These are phyloP conservation scores for Phalacrocorax brasilianus DNA, from an alignment of 2,113 vertebrate species.

Conservation along the genomic window DNA sequence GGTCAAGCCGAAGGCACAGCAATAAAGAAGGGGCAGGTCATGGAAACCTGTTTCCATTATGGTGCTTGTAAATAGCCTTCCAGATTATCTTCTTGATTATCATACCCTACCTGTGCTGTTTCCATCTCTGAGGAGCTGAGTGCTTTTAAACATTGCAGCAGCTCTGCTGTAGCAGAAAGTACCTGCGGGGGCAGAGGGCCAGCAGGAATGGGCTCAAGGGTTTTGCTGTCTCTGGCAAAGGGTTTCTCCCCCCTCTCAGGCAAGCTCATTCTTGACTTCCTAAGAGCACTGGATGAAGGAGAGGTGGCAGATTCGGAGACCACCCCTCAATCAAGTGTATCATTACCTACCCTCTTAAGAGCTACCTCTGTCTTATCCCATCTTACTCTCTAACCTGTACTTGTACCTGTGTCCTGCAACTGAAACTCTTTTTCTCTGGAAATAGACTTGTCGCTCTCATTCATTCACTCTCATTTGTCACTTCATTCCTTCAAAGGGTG, in stretches of 20 bases:
- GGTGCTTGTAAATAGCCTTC: not conserved
- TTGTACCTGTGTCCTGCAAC: not conserved
- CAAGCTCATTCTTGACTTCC: not conserved
- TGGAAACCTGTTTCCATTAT: conserved; percentile 26
- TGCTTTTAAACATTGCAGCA: not conserved
- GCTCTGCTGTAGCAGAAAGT: not conserved
- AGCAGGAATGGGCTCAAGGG: not conserved
- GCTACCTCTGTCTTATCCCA: not conserved
- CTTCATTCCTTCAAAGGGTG: not conserved
- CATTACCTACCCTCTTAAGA: not conserved
- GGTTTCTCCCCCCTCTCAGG: not conserved
- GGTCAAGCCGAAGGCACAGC: not conserved
- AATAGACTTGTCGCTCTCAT: not conserved
- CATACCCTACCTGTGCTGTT: not conserved
- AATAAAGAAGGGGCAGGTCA: not conserved
- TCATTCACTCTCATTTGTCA: too few relatives aligned
- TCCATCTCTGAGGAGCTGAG: not conserved
- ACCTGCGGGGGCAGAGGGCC: not conserved
- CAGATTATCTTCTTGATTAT: conserved; percentile 38
- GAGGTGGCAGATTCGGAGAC: not conserved
- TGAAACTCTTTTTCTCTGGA: not conserved
- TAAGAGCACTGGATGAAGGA: not conserved
- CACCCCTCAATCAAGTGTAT: not conserved
- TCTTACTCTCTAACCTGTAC: not conserved
- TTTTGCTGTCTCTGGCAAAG: not conserved